Evolutionary conservation across 2,888 invertebrate genomes (phyloP), one percentile per base, ranked within the genome.

Genomic region (Drymonia ruficornis): DNA sequence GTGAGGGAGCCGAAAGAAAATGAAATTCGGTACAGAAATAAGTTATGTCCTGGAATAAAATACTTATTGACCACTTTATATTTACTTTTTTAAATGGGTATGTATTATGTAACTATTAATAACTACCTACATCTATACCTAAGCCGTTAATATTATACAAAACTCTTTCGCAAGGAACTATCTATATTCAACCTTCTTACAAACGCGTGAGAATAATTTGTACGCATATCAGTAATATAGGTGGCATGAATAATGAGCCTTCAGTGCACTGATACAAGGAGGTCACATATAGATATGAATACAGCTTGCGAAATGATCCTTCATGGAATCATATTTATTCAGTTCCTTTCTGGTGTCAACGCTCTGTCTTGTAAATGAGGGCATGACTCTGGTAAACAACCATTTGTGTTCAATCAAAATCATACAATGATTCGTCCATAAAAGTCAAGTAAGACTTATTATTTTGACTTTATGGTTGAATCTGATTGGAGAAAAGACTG

Each of bases 291-390:
- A 78, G 68, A 76, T 80, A 74, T 66, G 42, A 72, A 81, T 78
- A 76, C 61, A 65, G 48, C 48, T 77, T 76, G 78, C 73, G 74
- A 75, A 81, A 81, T 49, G 36, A 70, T 61, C 80, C 78, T 81
- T 78, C 69, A 31, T 53, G 48, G 55, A 53, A 54, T 71, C 61
- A 68, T 73, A 74, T 72, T 77, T 76, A 77, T 77, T 72, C 67
- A 68, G 63, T 68, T 71, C 59, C 49, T 46, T 31, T 9, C 29
- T 36, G 31, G 34, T 42, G 65, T 63, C 65, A 63, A 60, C 48
- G 67, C 48, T 54, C 59, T 44, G 7, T 19, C 38, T 42, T 18
- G 13, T 13, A 55, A 62, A 65, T 59, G 61, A 18, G 69, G 61
- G 45, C 67, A 67, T 47, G 53, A 55, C 52, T 28, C 4, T 40